Base-by-base conservation (phyloP, 2,113 vertebrate genomes). In the Leucopternis melanops region DNA sequence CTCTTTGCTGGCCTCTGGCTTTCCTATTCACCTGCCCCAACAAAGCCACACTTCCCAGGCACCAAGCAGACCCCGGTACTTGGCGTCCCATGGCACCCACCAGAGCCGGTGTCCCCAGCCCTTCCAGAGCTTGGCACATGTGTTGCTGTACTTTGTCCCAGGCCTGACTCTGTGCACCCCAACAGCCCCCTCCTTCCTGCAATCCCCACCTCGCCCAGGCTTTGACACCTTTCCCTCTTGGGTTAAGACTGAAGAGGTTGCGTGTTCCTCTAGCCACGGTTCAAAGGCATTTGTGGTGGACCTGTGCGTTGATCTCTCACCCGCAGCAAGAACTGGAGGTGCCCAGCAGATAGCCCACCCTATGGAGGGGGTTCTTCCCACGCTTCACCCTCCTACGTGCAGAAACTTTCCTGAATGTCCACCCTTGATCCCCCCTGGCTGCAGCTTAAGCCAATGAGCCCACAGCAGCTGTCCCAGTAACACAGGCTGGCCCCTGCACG, bases 381-480 rank as follows among this genome's bases (percentile, higher is more conserved):
- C 19, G 25, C 72, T 67, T 71, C 26, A 50, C 29, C 40, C 74
- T 80, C 45, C 52, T 55, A 77, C 7, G 0, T 25, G 21, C 67
- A 84, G 69, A 86, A 83, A 66, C 83, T 40, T 81, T 54, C 77
- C 72, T 7, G 2, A 79, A 67, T 59, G 26, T 70, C 47, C 70
- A 62, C 69, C 47, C 86, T 63, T 67, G 89, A 91, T 91, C 81
- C 86, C 52, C 2, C 2, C 26, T 0, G 7, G 78, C 73, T 87
- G 58, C 63, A 67, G 34, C 57, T 81, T 62, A 87, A 94, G 72
- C 83, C 5, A 3, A 54, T 61, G 69, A 84, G 61, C 45, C 72
- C 1, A 8, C 52, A 52, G 90, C 95, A 93, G 92, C 95, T 94
- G 91, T 95, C 86, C 86, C 90, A 94, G 79, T 85, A 45, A 77